These are phyloP conservation scores for Henricia sp. DNA, from an alignment of 53 echinoderm and acorn worm species.

Conservation along the genomic window DNA sequence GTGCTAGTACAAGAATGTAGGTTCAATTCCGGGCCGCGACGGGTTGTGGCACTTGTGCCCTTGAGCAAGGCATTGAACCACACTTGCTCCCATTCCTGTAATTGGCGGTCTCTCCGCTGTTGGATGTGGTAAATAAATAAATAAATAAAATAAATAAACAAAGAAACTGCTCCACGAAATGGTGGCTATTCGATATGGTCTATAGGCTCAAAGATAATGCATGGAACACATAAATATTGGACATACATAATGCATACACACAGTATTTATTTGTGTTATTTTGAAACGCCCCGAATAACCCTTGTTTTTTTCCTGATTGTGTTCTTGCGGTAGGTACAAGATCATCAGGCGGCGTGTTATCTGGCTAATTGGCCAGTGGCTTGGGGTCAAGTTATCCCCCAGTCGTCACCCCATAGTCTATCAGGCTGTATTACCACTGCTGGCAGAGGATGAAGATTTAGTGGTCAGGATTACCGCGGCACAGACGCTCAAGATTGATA, in stretches of 20 bases:
- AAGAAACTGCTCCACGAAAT: too few species aligned
- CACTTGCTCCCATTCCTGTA: too few species aligned
- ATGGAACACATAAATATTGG: background rate
- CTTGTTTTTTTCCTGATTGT: background rate
- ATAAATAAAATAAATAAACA: too few species aligned
- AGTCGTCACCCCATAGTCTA: constrained; percentile 90
- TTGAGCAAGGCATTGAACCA: too few species aligned
- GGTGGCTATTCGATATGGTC: too few species aligned
- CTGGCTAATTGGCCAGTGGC: constrained; percentile 93
- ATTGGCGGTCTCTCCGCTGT: too few species aligned
- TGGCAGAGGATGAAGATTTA: constrained; percentile 81
- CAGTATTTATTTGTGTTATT: background rate
- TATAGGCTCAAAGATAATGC: background rate
- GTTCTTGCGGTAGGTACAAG: constrained; percentile 73
- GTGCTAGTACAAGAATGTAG: too few species aligned
- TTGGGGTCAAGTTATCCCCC: constrained; percentile 94
- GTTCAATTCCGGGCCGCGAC: too few species aligned
- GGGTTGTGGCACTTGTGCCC: too few species aligned
- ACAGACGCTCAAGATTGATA: constrained; percentile 97
- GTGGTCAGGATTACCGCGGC: constrained; percentile 96
- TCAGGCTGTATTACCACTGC: constrained; percentile 89
- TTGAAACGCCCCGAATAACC: background rate
- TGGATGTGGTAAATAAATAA: too few species aligned
- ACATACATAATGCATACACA: too few species aligned
- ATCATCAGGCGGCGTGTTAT: constrained; percentile 91